A percentile compares a stretch with the other conserved stretches of the same genome.
Conservation (phyloP, 2,888 invertebrate species). For the Drosophila siamana region DNA sequence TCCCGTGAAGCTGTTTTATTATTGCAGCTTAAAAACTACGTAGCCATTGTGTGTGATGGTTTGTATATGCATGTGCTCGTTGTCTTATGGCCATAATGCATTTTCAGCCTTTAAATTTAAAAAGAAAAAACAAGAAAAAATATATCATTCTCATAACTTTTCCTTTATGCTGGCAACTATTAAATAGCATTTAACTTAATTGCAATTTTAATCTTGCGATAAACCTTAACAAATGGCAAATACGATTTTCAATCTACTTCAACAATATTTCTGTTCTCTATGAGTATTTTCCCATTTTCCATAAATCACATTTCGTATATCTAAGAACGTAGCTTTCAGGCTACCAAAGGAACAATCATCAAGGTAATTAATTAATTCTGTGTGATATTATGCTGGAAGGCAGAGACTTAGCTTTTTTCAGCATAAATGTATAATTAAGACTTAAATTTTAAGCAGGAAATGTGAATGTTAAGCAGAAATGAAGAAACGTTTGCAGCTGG, state of each 20-base stretch:
- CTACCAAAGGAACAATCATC: background rate
- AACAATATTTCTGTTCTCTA: background rate
- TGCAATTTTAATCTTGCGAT: slow-evolving; percentile 45
- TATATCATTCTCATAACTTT: slow-evolving; percentile 17
- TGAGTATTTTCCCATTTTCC: background rate
- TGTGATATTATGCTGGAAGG: background rate
- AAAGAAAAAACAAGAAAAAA: slow-evolving; percentile 9
- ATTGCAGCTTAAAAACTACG: slow-evolving; percentile 62
- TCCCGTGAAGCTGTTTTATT: slow-evolving; percentile 53
- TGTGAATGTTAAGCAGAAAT: slow-evolving; percentile 39
- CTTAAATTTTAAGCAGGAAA: slow-evolving; percentile 6
- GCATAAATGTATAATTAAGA: background rate
- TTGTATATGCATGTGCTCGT: slow-evolving; percentile 8
- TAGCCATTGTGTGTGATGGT: slow-evolving; percentile 10
- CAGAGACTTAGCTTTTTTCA: background rate
- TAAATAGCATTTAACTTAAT: slow-evolving; percentile 66
- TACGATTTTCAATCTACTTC: background rate
- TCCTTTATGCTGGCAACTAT: slow-evolving; percentile 55
- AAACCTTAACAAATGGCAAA: background rate
- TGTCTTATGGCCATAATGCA: slow-evolving; percentile 43
- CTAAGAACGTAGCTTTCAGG: background rate
- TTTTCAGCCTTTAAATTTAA: slow-evolving; percentile 39
- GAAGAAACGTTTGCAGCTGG: slow-evolving; percentile 1
- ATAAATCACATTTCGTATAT: background rate
- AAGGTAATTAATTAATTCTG: background rate